Evolutionary conservation across 2,113 vertebrate species (phyloP), one percentile per base, ranked within the genome.

Genomic region (Gambusia affinis): DNA sequence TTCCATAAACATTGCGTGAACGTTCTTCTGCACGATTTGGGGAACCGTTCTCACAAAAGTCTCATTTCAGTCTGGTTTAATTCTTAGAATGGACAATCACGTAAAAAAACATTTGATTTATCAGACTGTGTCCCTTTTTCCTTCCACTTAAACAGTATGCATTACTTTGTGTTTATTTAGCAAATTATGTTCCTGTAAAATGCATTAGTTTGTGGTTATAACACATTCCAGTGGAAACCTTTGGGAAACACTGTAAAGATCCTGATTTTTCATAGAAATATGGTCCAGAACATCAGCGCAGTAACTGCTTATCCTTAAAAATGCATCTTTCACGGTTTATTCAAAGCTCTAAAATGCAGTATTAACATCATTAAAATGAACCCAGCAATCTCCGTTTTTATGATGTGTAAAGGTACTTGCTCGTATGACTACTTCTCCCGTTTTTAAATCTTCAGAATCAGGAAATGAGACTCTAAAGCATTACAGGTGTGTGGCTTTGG

Each of bases 371-470:
- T 61, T 74, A 29, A 71, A 76, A 1, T 14, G 54, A 31, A 60
- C 27, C 35, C 11, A 75, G 35, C 10, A 37, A 33, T 60, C 57
- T 80, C 12, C 0, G 29, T 69, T 60, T 67, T 68, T 65, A 79
- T 70, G 74, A 64, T 64, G 51, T 65, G 47, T 67, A 44, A n/a
- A 31, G 37, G 27, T 66, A 29, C 30, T 24, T 80, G 27, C 44
- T 76, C 74, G 51, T 33, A 64, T 51, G 47, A 30, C 64, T 64
- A 19, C 39, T 68, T 80, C 72, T 75, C 47, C 64, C 60, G 0
- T 30, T 75, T n/a, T 71, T 37, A 31, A 37, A n/a, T 81, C 22
- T 37, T 65, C 30, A 42, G 54, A 74, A 74, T 67, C 2, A 64
- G 37, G 60, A 70, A 65, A 75, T 12, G 35, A 37, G 19, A 47